These are phyloP conservation scores for Puffinus mauretanicus DNA, from an alignment of 2,113 vertebrate genomes.

Conservation along the genomic window DNA sequence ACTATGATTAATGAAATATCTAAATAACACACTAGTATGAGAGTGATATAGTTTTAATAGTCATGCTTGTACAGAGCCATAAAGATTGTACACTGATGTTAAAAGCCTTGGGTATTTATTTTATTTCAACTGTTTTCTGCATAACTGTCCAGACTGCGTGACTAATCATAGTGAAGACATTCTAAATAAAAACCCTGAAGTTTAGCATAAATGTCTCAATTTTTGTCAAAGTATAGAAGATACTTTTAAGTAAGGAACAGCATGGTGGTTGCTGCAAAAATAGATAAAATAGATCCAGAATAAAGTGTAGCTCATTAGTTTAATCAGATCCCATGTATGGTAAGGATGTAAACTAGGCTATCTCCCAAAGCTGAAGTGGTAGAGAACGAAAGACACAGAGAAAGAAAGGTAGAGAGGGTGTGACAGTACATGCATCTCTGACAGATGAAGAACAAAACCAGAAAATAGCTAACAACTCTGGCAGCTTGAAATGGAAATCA, in stretches of 20 bases:
- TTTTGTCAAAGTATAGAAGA: background rate
- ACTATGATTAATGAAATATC: conserved; percentile 15
- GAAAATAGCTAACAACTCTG: background rate
- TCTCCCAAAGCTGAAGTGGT: background rate
- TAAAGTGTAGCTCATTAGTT: background rate
- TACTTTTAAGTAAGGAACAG: background rate
- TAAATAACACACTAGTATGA: background rate
- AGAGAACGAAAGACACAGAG: background rate
- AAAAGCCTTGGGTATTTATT: background rate
- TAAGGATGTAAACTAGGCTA: background rate
- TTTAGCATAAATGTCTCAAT: background rate
- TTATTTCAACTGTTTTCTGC: background rate
- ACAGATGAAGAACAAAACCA: background rate
- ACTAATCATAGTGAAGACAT: background rate
- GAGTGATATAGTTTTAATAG: background rate
- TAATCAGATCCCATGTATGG: background rate
- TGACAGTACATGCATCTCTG: background rate
- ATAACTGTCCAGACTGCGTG: background rate
- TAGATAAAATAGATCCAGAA: background rate
- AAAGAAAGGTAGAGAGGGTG: background rate
- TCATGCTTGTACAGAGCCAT: background rate
- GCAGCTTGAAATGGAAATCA: background rate
- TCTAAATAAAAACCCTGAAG: background rate
- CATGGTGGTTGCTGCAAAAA: background rate
- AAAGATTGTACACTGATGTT: background rate